Percentiles rank a stretch among this genome's conserved stretches.
Conservation (phyloP, 2,113 vertebrate genomes). For the Eulemur rufifrons region DNA sequence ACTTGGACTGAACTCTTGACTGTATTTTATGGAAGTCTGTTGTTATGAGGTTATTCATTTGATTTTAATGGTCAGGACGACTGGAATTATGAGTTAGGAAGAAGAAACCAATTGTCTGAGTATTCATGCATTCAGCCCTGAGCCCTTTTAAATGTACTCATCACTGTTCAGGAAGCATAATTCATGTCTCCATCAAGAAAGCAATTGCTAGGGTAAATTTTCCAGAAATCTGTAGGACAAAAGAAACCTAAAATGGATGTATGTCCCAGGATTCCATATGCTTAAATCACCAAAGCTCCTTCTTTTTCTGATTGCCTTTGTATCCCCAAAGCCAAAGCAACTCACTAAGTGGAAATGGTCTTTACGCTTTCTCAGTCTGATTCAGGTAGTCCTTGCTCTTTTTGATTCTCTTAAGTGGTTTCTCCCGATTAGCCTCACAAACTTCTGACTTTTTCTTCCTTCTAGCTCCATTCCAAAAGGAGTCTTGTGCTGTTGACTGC, state of each 20-base stretch:
- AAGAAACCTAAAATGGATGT: constrained; percentile 28
- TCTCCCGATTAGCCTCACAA: neutral
- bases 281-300: constrained; percentile 48
- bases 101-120: constrained; percentile 47
- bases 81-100: constrained; percentile 59
- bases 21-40: constrained; percentile 48
- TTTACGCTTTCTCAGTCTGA: constrained; percentile 48
- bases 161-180: constrained; percentile 67
- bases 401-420: constrained; percentile 10
- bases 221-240: constrained; percentile 42
- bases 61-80: constrained; percentile 46
- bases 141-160: constrained; percentile 68
- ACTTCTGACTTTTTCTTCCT: neutral
- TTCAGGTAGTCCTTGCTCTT: constrained; percentile 4
- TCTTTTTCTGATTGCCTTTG: constrained; percentile 58
- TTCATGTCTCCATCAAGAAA: constrained; percentile 70
- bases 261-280: constrained; percentile 47
- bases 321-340: constrained; percentile 40
- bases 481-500: neutral
- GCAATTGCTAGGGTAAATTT: constrained; percentile 64
- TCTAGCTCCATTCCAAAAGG: neutral
- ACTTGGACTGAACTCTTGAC: constrained; percentile 16
- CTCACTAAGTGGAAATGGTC: constrained; percentile 34
- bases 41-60: constrained; percentile 11
- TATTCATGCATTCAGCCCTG: constrained; percentile 57